These are phyloP conservation scores for Crocidura indochinensis DNA, from an alignment of 2,797 vertebrate genomes.

Conservation along the genomic window DNA sequence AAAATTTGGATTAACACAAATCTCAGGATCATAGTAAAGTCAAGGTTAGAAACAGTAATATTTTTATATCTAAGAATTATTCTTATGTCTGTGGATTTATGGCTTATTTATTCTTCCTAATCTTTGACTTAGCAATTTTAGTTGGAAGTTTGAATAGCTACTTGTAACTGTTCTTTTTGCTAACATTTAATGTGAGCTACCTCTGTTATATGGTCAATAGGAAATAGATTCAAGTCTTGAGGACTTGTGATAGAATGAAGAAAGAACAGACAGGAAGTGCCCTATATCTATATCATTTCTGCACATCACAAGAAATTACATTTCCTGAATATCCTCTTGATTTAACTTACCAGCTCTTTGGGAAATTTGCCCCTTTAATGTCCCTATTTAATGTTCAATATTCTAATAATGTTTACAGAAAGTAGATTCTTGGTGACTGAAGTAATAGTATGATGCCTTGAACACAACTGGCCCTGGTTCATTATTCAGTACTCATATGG, in stretches of 20 bases:
- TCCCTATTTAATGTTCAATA: background rate
- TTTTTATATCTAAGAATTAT: slow-evolving; percentile 35
- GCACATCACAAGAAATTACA: background rate
- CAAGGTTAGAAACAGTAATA: slow-evolving; percentile 31
- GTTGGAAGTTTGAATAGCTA: background rate
- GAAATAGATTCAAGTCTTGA: background rate
- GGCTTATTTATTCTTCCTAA: background rate
- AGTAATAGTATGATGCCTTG: too few relatives aligned
- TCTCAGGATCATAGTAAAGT: slow-evolving; percentile 44
- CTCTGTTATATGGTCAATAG: background rate
- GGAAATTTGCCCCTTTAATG: background rate
- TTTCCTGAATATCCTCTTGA: background rate
- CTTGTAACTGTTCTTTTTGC: background rate
- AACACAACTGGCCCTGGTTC: too few relatives aligned
- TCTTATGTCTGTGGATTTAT: background rate
- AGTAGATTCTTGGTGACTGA: too few relatives aligned
- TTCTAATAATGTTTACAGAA: background rate
- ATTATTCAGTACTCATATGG: too few relatives aligned
- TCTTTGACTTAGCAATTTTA: background rate
- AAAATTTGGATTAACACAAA: slow-evolving; percentile 60
- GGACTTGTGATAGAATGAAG: background rate
- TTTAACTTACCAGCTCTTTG: background rate
- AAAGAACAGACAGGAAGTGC: background rate
- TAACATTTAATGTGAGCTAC: too few relatives aligned
- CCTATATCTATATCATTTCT: background rate